phyloP scores from a whole-genome alignment of 2,888 invertebrate genomes.

The Itoplectis maculator region DNA sequence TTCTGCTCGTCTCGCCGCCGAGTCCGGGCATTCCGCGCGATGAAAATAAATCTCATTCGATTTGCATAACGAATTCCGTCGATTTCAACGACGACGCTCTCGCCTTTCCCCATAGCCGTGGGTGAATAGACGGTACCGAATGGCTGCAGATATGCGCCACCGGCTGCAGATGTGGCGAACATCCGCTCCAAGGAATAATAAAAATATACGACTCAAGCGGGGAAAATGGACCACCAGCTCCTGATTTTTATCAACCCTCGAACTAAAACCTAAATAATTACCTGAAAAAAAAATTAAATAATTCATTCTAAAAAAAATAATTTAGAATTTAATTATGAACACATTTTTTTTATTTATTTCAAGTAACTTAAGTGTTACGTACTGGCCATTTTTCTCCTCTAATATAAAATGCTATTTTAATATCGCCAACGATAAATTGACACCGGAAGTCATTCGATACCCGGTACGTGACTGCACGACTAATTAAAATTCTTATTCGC shows the following conservation, averaged over 20 bases:
- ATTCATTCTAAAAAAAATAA: too few relatives aligned
- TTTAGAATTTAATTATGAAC: too few relatives aligned
- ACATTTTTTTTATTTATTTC: too few relatives aligned
- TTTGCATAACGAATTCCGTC: slow-evolving; percentile 64
- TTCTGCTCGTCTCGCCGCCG: too few relatives aligned
- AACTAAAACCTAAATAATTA: not conserved
- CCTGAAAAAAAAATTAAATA: not conserved
- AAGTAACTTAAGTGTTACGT: too few relatives aligned
- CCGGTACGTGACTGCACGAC: too few relatives aligned
- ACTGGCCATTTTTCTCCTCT: too few relatives aligned
- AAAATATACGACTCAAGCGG: not conserved
- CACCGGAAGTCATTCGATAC: too few relatives aligned
- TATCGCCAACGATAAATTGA: too few relatives aligned
- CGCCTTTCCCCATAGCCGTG: not conserved
- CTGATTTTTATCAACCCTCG: not conserved
- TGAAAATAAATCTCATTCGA: slow-evolving; percentile 62
- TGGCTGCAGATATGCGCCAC: not conserved
- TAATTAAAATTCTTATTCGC: too few relatives aligned
- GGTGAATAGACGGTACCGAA: not conserved
- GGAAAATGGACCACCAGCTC: not conserved
- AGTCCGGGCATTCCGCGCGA: slow-evolving; percentile 49
- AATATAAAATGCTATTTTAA: too few relatives aligned
- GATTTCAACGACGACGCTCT: slow-evolving; percentile 33
- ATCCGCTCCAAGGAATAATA: not conserved
- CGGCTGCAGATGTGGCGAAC: not conserved